Conservation (phyloP, 2,113 vertebrate genomes). For the Ondatra zibethicus region DNA sequence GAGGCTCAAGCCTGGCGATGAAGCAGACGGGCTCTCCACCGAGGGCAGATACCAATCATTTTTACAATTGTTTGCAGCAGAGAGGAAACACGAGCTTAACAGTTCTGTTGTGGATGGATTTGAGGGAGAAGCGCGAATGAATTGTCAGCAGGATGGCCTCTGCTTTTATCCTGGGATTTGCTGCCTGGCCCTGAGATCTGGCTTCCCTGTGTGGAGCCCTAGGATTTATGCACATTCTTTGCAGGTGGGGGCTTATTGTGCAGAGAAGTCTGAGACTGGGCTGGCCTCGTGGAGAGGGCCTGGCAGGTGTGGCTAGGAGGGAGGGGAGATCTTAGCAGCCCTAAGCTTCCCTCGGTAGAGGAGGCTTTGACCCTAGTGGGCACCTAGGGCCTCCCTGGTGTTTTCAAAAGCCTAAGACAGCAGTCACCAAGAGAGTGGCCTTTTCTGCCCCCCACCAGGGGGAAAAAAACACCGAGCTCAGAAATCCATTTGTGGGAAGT, state of each 20-base stretch:
- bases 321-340: constrained; percentile 12
- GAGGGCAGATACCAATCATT: constrained; percentile 80
- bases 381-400: constrained; percentile 12
- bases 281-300: constrained; percentile 54
- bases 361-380: constrained; percentile 67
- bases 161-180: constrained; percentile 77
- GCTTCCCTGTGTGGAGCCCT: constrained; percentile 72
- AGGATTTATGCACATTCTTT: constrained; percentile 77
- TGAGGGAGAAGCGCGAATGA: constrained; percentile 75
- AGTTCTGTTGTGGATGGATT: constrained; percentile 79
- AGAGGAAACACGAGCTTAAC: constrained; percentile 79
- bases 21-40: constrained; percentile 45
- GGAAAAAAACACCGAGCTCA: constrained; percentile 65
- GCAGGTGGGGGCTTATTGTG: constrained; percentile 74
- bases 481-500: constrained; percentile 82
- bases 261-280: constrained; percentile 57
- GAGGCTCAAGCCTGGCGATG: constrained; percentile 73
- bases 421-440: constrained; percentile 75
- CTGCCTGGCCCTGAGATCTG: constrained; percentile 35
- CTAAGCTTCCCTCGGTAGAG: not conserved
- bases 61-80: constrained; percentile 83
- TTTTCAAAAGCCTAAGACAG: constrained; percentile 73
- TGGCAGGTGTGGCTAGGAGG: constrained; percentile 67
- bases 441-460: constrained; percentile 58
- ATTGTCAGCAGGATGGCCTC: constrained; percentile 82